Evolutionary conservation across 2,888 invertebrate genomes (phyloP).

Genomic region (Sarcophaga rosellei): DNA sequence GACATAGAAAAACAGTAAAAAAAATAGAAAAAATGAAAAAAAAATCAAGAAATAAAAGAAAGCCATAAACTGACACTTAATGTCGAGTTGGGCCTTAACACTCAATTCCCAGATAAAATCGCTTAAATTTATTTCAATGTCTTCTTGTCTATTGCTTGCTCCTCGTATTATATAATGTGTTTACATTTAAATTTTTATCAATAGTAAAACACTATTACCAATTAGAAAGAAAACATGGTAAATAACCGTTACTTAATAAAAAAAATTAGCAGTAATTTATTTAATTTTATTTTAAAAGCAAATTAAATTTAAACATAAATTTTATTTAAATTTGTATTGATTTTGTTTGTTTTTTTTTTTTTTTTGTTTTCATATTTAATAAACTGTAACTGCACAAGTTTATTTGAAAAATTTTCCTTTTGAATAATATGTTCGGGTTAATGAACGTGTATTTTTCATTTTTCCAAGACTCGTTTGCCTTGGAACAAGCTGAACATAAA

Average conservation of each 20-base stretch:
- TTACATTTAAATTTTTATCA: background rate
- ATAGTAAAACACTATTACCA: too few species aligned
- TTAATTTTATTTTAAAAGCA: too few species aligned
- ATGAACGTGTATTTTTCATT: constrained; percentile 70
- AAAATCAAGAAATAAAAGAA: background rate
- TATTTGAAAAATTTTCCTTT: constrained; percentile 21
- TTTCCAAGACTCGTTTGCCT: constrained; percentile 78
- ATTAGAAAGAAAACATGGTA: background rate
- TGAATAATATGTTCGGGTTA: constrained; percentile 63
- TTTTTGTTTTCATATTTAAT: background rate
- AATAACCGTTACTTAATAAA: too few species aligned
- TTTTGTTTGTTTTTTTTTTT: background rate
- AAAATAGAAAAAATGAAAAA: constrained; percentile 14
- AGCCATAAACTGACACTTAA: constrained; percentile 9
- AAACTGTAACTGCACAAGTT: background rate
- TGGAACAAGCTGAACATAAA: constrained; percentile 73
- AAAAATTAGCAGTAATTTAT: too few species aligned
- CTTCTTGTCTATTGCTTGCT: background rate
- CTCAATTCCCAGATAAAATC: constrained; percentile 22
- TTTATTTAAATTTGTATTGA: too few species aligned
- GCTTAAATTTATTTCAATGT: background rate
- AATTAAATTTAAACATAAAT: too few species aligned
- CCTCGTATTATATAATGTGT: background rate
- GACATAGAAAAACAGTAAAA: background rate
- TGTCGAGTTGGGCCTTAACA: background rate